These are phyloP conservation scores for Epistrophe eligans DNA, from an alignment of 2,888 invertebrate genomes.

Conservation along the genomic window DNA sequence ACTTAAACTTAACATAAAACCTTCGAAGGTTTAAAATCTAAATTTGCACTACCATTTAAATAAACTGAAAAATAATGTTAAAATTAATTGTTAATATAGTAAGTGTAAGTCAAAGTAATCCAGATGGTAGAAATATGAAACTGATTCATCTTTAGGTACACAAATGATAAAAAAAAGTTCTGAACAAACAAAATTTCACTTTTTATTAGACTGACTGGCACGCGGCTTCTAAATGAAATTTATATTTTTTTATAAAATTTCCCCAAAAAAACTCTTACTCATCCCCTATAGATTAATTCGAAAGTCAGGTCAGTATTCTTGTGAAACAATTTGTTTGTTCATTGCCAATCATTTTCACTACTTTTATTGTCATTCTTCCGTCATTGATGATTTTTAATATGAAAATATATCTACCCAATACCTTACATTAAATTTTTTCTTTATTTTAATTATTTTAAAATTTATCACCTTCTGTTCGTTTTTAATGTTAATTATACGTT, in stretches of 20 bases:
- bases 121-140: background rate
- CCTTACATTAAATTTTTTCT: background rate
- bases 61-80: too few species aligned
- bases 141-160: background rate
- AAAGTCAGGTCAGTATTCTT: conserved; percentile 43
- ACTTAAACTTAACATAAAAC: too few species aligned
- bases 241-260: background rate
- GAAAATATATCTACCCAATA: background rate
- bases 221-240: background rate
- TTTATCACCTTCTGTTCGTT: background rate
- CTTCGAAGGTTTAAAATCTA: too few species aligned
- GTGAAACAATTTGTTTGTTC: background rate
- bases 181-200: background rate
- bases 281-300: background rate
- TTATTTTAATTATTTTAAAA: background rate
- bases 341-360: conserved; percentile 15
- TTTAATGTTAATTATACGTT: conserved; percentile 5
- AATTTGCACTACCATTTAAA: too few species aligned
- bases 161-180: background rate
- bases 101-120: too few species aligned
- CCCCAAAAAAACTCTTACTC: background rate
- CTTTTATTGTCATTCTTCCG: background rate
- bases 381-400: background rate
- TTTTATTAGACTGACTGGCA: background rate
- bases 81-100: too few species aligned